Evolutionary conservation across 2,888 invertebrate species (phyloP).

Genomic region (Pristionchus mayeri): DNA sequence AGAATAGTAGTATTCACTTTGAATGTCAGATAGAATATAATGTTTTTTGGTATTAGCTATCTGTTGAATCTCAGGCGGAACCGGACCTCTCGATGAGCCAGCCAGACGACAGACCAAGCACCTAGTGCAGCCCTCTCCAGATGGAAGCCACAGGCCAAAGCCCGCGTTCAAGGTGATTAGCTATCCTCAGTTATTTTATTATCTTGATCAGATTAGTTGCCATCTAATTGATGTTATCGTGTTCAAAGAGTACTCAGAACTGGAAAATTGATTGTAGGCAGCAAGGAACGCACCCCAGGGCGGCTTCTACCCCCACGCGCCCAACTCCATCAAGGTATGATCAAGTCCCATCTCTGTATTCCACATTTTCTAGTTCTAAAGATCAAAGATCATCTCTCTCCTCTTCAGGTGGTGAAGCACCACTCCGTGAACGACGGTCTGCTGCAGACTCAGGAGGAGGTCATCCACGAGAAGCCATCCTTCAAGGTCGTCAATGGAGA

Average conservation of each 20-base stretch:
- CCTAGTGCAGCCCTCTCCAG: slow-evolving; percentile 65
- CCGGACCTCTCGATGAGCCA: slow-evolving; percentile 71
- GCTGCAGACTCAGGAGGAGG: slow-evolving; percentile 29
- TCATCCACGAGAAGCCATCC: slow-evolving; percentile 47
- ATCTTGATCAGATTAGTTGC: no score
- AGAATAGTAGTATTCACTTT: no score
- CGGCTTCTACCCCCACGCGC: slow-evolving; percentile 75
- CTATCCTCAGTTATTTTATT: no score
- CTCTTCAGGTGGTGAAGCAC: slow-evolving; percentile 38
- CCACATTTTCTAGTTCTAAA: background rate
- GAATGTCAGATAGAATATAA: no score
- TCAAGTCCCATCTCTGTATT: background rate
- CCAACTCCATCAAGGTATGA: slow-evolving; percentile 69
- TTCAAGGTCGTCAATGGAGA: slow-evolving; percentile 41
- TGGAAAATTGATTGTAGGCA: background rate
- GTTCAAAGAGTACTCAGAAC: background rate
- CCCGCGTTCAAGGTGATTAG: slow-evolving; percentile 64
- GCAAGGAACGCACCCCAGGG: slow-evolving; percentile 69
- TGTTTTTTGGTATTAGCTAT: no score
- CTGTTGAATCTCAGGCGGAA: slow-evolving; percentile 53
- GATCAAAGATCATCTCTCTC: background rate
- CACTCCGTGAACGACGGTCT: slow-evolving; percentile 42
- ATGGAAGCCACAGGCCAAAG: slow-evolving; percentile 74
- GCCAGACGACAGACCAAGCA: slow-evolving; percentile 70
- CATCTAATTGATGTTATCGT: background rate